phyloP scores from a whole-genome alignment of 2,113 vertebrate genomes.

The Erythrolamprus reginae region DNA sequence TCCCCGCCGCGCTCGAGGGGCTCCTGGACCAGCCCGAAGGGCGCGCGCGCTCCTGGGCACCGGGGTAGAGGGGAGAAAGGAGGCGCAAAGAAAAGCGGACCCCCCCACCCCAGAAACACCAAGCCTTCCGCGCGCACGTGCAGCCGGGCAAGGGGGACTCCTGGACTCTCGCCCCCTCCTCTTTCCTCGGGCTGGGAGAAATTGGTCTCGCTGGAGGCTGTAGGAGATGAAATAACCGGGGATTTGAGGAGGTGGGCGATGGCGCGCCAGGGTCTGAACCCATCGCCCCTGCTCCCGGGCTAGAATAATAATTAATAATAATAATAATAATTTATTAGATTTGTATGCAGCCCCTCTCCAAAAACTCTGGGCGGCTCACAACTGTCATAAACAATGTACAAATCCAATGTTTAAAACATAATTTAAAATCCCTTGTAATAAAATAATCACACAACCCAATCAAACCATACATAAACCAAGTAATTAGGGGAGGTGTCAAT shows the following conservation, averaged over 20 bases:
- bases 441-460: too few species aligned
- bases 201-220: not conserved
- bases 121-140: not conserved
- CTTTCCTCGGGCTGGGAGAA: not conserved
- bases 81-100: not conserved
- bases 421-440: too few species aligned
- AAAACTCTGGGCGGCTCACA: too few species aligned
- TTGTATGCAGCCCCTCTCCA: too few species aligned
- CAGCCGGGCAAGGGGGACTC: not conserved
- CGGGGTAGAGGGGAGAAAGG: too few species aligned
- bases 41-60: not conserved
- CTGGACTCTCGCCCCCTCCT: not conserved
- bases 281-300: not conserved
- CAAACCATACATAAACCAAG: too few species aligned
- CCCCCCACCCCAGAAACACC: rapidly evolving
- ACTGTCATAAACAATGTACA: too few species aligned
- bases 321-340: too few species aligned
- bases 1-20: not conserved
- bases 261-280: not conserved
- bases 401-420: too few species aligned
- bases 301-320: too few species aligned
- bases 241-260: not conserved
- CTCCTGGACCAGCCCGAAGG: not conserved
- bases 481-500: too few species aligned
- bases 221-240: not conserved